A percentile compares a stretch with the other conserved stretches of the same genome.
These are phyloP conservation scores for Trematocara caparti DNA, from an alignment of 2,797 vertebrate species.

Conservation along the genomic window DNA sequence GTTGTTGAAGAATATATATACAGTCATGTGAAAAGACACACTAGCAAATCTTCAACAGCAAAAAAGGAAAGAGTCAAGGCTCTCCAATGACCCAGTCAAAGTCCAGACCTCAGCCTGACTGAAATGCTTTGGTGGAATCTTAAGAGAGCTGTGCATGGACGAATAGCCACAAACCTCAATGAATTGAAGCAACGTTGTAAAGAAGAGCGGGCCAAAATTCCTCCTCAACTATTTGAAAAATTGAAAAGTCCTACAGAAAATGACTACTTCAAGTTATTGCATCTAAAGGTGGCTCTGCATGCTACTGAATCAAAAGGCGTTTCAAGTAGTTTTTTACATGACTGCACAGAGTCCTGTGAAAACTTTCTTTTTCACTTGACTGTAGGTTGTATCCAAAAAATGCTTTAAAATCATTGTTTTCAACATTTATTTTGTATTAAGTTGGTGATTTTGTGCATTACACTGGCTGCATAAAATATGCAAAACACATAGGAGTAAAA, in stretches of 20 bases:
- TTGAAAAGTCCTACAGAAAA: neutral
- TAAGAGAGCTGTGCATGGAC: neutral
- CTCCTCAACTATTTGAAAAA: neutral
- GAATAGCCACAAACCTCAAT: neutral
- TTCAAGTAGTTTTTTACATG: neutral
- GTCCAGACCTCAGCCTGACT: neutral
- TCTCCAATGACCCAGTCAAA: neutral
- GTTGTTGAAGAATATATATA: neutral
- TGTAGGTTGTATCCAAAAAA: neutral
- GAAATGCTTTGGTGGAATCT: neutral
- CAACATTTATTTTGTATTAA: neutral
- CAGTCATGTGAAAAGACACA: neutral
- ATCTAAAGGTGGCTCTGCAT: neutral
- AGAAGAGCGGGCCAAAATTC: neutral
- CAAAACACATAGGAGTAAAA: neutral
- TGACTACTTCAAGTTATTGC: neutral
- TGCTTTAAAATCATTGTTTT: neutral
- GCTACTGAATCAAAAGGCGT: neutral
- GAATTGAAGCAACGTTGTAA: neutral
- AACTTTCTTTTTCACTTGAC: neutral
- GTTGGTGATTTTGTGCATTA: neutral
- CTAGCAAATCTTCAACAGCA: neutral
- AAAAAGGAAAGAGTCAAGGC: neutral
- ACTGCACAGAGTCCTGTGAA: neutral
- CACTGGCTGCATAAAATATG: neutral